Evolutionary conservation across 2,113 vertebrate genomes (phyloP).

Genomic region (Chiloscyllium plagiosum): DNA sequence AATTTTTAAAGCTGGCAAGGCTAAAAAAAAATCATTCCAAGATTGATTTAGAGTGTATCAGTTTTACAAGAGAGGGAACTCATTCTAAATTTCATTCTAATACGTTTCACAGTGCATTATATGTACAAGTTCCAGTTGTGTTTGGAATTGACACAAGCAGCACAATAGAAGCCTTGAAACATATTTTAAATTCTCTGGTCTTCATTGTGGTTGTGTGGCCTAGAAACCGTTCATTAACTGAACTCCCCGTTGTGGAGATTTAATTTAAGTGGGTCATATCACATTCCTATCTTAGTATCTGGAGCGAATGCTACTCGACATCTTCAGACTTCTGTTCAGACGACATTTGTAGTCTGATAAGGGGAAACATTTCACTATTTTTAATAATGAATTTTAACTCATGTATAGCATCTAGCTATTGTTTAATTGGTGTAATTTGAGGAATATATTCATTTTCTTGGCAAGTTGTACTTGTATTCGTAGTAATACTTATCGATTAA

Average conservation of each 20-base stretch:
- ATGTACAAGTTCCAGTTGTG: background rate
- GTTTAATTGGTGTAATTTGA: background rate
- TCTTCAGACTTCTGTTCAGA: background rate
- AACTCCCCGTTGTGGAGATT: constrained; percentile 21
- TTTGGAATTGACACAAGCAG: background rate
- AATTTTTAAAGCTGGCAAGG: background rate
- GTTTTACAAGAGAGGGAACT: background rate
- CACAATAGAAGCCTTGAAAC: background rate
- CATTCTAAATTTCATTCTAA: background rate
- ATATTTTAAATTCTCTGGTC: constrained; percentile 1
- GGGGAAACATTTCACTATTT: background rate
- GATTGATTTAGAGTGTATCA: background rate
- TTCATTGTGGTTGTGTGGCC: constrained; percentile 12
- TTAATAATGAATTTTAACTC: background rate
- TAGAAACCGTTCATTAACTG: constrained; percentile 24
- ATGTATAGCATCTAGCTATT: background rate
- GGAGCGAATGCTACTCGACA: background rate
- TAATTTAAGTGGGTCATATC: constrained; percentile 24
- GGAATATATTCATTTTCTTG: background rate
- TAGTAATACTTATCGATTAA: background rate
- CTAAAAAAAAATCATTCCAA: background rate
- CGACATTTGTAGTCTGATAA: background rate
- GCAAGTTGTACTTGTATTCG: background rate
- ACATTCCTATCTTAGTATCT: constrained; percentile 11
- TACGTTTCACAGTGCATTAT: background rate